A percentile compares a stretch with the other conserved stretches of the same genome.
Conservation (phyloP, 2,888 invertebrate species). For the Nymphalis polychloros region DNA sequence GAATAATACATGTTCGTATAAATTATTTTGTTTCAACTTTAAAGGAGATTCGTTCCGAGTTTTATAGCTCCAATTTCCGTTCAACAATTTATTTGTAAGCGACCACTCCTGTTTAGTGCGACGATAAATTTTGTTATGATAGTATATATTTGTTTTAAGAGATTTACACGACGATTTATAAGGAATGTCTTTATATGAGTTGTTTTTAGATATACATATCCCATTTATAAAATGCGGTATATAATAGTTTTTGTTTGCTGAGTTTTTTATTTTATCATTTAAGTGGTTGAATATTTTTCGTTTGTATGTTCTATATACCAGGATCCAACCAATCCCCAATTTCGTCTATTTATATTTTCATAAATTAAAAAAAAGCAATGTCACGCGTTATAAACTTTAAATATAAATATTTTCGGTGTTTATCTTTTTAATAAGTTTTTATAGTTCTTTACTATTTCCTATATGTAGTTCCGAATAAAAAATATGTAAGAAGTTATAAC, state of each 20-base stretch:
- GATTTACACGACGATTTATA: conserved; percentile 21
- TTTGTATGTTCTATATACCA: too few relatives aligned
- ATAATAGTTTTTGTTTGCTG: too few relatives aligned
- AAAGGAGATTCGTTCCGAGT: conserved; percentile 26
- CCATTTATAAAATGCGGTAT: too few relatives aligned
- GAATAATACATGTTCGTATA: conserved; percentile 28
- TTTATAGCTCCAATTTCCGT: conserved; percentile 36
- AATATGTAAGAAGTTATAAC: conserved; percentile 73
- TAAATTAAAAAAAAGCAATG: too few relatives aligned
- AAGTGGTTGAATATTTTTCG: too few relatives aligned
- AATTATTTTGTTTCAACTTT: conserved; percentile 28
- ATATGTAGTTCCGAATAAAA: conserved; percentile 63
- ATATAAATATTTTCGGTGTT: background rate
- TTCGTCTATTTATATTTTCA: too few relatives aligned
- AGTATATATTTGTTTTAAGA: conserved; percentile 28
- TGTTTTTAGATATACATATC: background rate
- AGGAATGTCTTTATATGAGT: background rate
- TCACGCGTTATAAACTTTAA: background rate
- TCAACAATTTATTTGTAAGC: conserved; percentile 30
- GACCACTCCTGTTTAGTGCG: conserved; percentile 32
- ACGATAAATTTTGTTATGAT: conserved; percentile 34
- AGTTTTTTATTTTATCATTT: too few relatives aligned
- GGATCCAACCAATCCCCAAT: too few relatives aligned
- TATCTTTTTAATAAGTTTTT: background rate
- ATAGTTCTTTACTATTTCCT: conserved; percentile 35